Evolutionary conservation across 2,113 vertebrate species (phyloP).

Genomic region (Osmerus eperlanus): DNA sequence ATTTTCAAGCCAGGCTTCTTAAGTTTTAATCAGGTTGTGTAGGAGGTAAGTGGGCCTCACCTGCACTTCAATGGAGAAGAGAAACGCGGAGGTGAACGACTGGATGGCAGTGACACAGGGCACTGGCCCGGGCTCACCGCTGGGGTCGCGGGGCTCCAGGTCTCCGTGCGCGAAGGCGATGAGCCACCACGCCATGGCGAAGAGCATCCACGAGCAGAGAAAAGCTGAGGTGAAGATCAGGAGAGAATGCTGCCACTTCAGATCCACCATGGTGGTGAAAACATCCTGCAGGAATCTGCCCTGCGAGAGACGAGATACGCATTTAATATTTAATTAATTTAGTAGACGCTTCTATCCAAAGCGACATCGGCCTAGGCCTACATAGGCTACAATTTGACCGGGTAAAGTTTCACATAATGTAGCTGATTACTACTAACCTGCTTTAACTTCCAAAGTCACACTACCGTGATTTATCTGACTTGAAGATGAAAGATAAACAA

Average conservation of each 20-base stretch:
- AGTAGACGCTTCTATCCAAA: too few species aligned
- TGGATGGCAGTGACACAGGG: constrained; percentile 81
- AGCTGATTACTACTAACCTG: too few species aligned
- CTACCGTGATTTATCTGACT: too few species aligned
- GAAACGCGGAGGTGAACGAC: constrained; percentile 81
- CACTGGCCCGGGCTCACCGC: constrained; percentile 38
- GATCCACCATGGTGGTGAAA: constrained; percentile 83
- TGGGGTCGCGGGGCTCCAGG: constrained; percentile 63
- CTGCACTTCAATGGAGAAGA: constrained; percentile 84
- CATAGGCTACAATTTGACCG: too few species aligned
- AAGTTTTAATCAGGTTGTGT: too few species aligned
- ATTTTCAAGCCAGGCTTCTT: too few species aligned
- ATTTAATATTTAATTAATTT: too few species aligned
- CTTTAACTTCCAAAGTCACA: too few species aligned
- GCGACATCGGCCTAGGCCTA: too few species aligned
- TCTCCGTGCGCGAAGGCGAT: constrained; percentile 81
- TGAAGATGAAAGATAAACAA: too few species aligned
- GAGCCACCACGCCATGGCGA: constrained; percentile 83
- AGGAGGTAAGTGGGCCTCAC: constrained; percentile 41
- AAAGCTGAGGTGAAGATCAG: constrained; percentile 82
- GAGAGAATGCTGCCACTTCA: constrained; percentile 80
- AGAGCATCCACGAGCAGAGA: constrained; percentile 83
- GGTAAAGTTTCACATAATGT: too few species aligned
- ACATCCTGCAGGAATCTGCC: constrained; percentile 81
- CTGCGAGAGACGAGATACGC: constrained; percentile 28